Evolutionary conservation across 2,113 vertebrate species (phyloP).

Genomic region (Ciconia boyciana): DNA sequence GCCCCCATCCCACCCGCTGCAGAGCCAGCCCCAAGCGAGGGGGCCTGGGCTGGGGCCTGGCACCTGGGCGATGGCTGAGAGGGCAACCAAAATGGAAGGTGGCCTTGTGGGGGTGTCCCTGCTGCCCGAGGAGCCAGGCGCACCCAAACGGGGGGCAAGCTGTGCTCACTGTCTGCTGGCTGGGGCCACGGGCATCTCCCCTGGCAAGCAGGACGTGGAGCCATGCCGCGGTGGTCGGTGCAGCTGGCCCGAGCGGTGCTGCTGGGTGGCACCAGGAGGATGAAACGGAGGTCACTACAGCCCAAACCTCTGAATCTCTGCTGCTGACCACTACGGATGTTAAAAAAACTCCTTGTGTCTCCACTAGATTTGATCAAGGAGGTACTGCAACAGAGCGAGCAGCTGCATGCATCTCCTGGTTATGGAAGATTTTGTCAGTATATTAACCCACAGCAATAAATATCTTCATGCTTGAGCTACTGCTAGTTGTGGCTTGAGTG

Average conservation of each 20-base stretch:
- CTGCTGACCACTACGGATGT: accelerated
- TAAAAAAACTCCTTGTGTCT: not conserved
- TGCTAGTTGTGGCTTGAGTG: not conserved
- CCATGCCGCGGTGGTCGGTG: accelerated
- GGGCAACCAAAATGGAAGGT: not conserved
- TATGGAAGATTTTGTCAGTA: not conserved
- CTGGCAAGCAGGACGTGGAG: not conserved
- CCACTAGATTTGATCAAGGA: not conserved
- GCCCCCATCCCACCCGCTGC: too few species aligned
- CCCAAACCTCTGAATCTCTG: not conserved
- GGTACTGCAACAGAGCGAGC: too few species aligned
- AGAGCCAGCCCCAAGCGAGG: accelerated
- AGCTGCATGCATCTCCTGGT: not conserved
- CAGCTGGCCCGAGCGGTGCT: accelerated
- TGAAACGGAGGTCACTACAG: too few species aligned
- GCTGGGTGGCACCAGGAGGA: not conserved
- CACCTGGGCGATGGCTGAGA: too few species aligned
- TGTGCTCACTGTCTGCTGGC: not conserved
- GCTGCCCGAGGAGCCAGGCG: not conserved
- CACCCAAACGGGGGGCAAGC: accelerated
- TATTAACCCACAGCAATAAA: too few species aligned
- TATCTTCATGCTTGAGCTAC: too few species aligned
- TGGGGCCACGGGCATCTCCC: accelerated
- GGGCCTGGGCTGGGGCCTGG: too few species aligned
- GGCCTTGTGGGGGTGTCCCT: accelerated